Conservation (phyloP, 2,888 invertebrate species). For the Synergus gifuensis region DNA sequence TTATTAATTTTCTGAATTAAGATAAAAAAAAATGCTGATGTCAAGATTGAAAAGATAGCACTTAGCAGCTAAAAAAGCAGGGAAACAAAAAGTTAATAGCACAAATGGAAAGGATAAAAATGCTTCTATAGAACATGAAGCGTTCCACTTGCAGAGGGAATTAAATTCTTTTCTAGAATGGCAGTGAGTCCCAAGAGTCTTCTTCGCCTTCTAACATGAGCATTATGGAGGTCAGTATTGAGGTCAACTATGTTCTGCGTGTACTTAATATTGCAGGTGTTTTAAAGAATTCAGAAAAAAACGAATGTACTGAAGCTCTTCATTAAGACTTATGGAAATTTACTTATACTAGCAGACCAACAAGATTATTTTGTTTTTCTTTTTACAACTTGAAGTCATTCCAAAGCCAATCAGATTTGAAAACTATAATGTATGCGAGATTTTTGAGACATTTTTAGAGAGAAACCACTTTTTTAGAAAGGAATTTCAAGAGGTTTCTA, state of each 20-base stretch:
- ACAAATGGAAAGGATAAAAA: conserved; percentile 36
- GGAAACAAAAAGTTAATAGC: conserved; percentile 37
- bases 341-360: no score
- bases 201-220: conserved; percentile 28
- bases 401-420: no score
- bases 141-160: conserved; percentile 51
- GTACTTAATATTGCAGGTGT: conserved; percentile 8
- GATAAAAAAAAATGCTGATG: background rate
- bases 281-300: background rate
- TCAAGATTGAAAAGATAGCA: background rate
- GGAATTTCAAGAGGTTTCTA: no score
- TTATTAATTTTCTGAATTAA: background rate
- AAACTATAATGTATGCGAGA: no score
- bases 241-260: conserved; percentile 20
- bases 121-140: conserved; percentile 22
- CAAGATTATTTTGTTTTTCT: background rate
- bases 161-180: conserved; percentile 65
- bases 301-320: background rate
- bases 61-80: conserved; percentile 40
- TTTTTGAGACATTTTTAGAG: no score
- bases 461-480: no score
- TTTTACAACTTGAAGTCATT: no score
- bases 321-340: background rate
- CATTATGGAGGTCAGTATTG: conserved; percentile 21
- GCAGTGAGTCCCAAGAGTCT: conserved; percentile 46